Base-by-base conservation (phyloP, 2,797 vertebrate genomes). In the Cyclura pinguis region DNA sequence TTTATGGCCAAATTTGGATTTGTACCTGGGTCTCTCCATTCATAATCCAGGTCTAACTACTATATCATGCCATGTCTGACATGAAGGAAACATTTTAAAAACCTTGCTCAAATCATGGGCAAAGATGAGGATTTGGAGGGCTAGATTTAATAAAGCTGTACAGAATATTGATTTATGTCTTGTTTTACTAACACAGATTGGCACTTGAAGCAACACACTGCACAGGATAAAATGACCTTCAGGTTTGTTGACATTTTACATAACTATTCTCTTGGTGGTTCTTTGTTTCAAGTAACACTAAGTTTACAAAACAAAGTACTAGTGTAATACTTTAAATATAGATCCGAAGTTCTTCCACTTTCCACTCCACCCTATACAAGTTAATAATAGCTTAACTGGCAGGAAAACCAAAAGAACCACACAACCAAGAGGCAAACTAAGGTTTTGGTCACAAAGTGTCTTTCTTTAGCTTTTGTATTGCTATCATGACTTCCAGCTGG, bases 391-490 rank as follows among this genome's bases (percentile, higher is more conserved):
- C 76, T 88, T 86, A 74, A 12, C 38, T 50, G 64, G 55, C 38
- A 93, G n/a, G n/a, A 20, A 89, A 89, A 91, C 52, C 0, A 0
- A 86, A 86, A 83, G n/a, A 85, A 14, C 6, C 82, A 87, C 47
- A 27, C 77, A 67, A 90, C 42, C 74, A 29, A 57, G 57, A 55
- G 64, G 47, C 10, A 87, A 87, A 47, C 80, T 86, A 76, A 76
- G 88, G 6, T 80, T 92, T 90, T 77, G 2, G 78, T 69, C 67
- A 50, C 83, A 93, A 42, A 88, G 14, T 69, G 47, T 57, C 89
- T 90, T 88, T 82, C 78, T 89, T 0, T 29, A 80, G 42, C 10
- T 50, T 50, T 81, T 62, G 50, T 32, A 81, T 88, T 86, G 89
- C 32, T 82, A 81, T 86, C 86, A 80, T 73, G 80, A 86, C 50